Conservation (phyloP, 1,140 invertebrate genomes). For the Hyles vespertilio region DNA sequence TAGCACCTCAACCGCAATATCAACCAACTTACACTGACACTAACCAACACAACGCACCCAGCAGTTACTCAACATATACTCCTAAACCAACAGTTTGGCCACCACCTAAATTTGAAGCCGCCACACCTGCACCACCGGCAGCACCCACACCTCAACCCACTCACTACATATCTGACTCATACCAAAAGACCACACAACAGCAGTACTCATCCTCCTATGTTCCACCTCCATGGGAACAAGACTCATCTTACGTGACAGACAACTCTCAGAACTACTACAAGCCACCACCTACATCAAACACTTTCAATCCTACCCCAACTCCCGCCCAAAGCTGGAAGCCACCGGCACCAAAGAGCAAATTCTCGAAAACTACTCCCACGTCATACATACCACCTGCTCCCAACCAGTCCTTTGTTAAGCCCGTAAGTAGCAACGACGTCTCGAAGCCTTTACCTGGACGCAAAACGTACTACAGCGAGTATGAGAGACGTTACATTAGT, state of each 20-base stretch:
- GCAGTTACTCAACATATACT: constrained; percentile 41
- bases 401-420: constrained; percentile 65
- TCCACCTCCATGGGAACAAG: constrained; percentile 69
- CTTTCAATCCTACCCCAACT: constrained; percentile 30
- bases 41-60: constrained; percentile 17
- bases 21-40: constrained; percentile 25
- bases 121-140: too few relatives aligned
- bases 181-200: constrained; percentile 44
- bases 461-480: constrained; percentile 69
- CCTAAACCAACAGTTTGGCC: constrained; percentile 53
- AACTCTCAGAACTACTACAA: constrained; percentile 43
- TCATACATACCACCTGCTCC: constrained; percentile 62
- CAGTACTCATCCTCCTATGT: constrained; percentile 58
- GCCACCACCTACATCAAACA: constrained; percentile 28
- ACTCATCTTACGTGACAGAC: constrained; percentile 43
- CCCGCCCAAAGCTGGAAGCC: constrained; percentile 34
- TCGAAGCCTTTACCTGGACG: constrained; percentile 42
- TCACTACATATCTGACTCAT: constrained; percentile 32
- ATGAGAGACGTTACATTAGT: constrained; percentile 66
- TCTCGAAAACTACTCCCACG: constrained; percentile 48
- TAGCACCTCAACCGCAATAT: constrained; percentile 10
- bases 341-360: constrained; percentile 40
- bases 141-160: too few relatives aligned
- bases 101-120: too few relatives aligned
- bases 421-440: constrained; percentile 35